These are phyloP conservation scores for Spilarctia lutea DNA, from an alignment of 2,888 invertebrate genomes.

Conservation along the genomic window DNA sequence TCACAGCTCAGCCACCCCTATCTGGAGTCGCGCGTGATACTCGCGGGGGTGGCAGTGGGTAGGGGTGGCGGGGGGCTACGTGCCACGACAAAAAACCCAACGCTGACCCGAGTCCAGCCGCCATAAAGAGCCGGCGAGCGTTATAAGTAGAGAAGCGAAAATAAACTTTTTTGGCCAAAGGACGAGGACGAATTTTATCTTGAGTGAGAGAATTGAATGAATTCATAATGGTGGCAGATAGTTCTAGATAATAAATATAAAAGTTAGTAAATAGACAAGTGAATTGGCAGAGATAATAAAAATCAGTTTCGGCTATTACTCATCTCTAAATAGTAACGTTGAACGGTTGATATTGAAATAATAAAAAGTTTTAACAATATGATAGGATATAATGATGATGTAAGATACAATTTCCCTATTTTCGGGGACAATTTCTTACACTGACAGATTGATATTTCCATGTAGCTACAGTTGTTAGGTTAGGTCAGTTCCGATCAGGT, in stretches of 20 bases:
- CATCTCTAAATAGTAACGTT: background rate
- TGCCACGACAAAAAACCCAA: slow-evolving; percentile 80
- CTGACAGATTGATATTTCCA: too few relatives aligned
- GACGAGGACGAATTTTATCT: slow-evolving; percentile 32
- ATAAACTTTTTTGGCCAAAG: slow-evolving; percentile 21
- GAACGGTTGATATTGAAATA: background rate
- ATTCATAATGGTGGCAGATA: slow-evolving; percentile 10
- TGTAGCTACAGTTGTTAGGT: too few relatives aligned
- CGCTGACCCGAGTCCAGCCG: slow-evolving; percentile 77
- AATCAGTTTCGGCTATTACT: background rate
- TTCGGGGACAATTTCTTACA: too few relatives aligned
- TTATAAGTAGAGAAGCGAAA: slow-evolving; percentile 61
- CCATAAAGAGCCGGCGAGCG: slow-evolving; percentile 77
- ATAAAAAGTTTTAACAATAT: too few relatives aligned
- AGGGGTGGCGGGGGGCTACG: slow-evolving; percentile 62
- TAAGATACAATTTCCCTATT: too few relatives aligned
- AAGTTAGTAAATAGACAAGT: slow-evolving; percentile 1
- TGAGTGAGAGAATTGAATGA: slow-evolving; percentile 7
- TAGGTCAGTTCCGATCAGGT: too few relatives aligned
- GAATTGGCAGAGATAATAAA: background rate
- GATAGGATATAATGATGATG: too few relatives aligned
- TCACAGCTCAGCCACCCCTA: slow-evolving; percentile 61
- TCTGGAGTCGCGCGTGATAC: slow-evolving; percentile 69
- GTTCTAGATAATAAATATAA: background rate
- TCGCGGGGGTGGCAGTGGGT: slow-evolving; percentile 60